A percentile compares a stretch with the other conserved stretches of the same genome.
These are phyloP conservation scores for Cercopithecus mona DNA, from an alignment of 2,113 vertebrate genomes.

Conservation along the genomic window DNA sequence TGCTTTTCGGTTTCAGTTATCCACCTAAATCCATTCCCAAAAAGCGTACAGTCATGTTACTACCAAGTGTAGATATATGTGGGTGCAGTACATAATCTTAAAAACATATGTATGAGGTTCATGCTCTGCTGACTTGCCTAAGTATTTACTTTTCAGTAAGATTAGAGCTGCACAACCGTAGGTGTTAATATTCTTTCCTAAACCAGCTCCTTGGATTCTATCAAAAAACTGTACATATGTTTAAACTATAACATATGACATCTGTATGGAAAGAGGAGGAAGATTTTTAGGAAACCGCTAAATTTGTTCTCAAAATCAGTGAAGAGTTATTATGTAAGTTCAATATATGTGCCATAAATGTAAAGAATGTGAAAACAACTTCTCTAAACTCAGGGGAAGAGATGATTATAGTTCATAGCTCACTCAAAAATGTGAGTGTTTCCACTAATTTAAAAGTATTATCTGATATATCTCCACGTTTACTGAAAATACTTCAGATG, in stretches of 20 bases:
- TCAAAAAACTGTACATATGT: background rate
- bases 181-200: background rate
- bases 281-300: slow-evolving; percentile 10
- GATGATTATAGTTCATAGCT: background rate
- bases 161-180: background rate
- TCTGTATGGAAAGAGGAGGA: background rate
- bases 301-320: slow-evolving; percentile 1
- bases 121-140: background rate
- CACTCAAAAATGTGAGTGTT: background rate
- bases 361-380: background rate
- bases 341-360: background rate
- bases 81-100: background rate
- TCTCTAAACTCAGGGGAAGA: background rate
- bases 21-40: background rate
- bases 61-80: background rate
- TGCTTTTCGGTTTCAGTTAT: background rate
- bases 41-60: background rate
- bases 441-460: background rate
- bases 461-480: background rate
- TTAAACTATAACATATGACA: background rate
- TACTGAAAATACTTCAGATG: slow-evolving; percentile 11
- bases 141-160: background rate
- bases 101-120: background rate
- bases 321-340: background rate
- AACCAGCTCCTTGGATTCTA: slow-evolving; percentile 28